A percentile compares a stretch with the other conserved stretches of the same genome.
Conservation (phyloP, 2,797 vertebrate species). For the Schizopygopsis pylzovi region DNA sequence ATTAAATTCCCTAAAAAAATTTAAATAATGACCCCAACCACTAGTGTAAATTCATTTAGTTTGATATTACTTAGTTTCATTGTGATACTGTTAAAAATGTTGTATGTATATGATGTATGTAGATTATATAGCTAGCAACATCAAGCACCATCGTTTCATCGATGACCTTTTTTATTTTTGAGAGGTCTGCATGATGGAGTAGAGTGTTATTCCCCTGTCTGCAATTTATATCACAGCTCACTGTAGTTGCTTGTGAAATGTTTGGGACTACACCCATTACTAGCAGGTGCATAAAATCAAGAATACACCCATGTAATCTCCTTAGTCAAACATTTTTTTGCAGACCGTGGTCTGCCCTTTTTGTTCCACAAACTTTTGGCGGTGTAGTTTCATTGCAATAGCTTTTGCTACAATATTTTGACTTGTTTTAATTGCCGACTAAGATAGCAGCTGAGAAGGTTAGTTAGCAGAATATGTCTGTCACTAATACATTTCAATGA, state of each 20-base stretch:
- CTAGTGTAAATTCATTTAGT: neutral
- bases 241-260: neutral
- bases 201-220: neutral
- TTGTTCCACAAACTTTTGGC: neutral
- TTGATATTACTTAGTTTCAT: neutral
- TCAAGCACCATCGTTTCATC: neutral
- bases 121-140: neutral
- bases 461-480: neutral
- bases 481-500: slow-evolving; percentile 9
- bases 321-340: neutral
- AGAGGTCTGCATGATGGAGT: neutral
- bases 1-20: neutral
- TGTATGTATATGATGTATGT: neutral
- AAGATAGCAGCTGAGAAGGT: neutral
- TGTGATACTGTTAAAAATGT: neutral
- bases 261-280: slow-evolving; percentile 23
- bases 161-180: neutral
- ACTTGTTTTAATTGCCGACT: neutral
- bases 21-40: neutral
- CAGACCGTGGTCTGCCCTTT: neutral
- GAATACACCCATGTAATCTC: slow-evolving; percentile 29
- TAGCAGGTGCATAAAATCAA: slow-evolving; percentile 53
- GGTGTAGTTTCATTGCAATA: neutral
- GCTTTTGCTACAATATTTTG: neutral
- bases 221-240: neutral